Base-by-base conservation (phyloP, 2,113 vertebrate species). In the Elaphurus davidianus region DNA sequence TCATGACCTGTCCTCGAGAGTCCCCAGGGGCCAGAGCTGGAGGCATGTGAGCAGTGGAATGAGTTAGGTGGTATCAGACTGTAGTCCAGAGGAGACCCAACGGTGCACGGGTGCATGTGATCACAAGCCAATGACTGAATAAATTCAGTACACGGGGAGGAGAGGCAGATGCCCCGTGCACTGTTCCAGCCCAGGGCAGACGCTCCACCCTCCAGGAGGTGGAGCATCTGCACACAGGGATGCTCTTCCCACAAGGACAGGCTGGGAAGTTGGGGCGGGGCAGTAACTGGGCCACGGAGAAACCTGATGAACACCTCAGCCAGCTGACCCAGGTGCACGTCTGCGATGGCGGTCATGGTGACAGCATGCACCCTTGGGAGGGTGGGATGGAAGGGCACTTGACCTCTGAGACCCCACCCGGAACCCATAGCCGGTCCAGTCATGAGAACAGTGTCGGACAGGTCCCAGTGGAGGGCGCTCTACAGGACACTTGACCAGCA, bases 81-180 rank as follows among this genome's bases (percentile, higher is more conserved):
- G 7, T 11, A 25, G 50, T 5, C 6, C 36, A 45, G 1, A 16
- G n/a, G 19, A 6, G 15, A 36, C 1, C 1, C 0, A 16, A 6
- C 12, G 2, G 3, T 25, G 12, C 23, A 0, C 6, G 36, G n/a
- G 47, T 25, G 47, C 57, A 6, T 25, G 8, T 0, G 0, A 4
- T 40, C 3, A 6, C 11, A 25, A 47, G 43, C 30, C n/a, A 17
- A n/a, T 5, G 17, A 36, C 2, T 7, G 81, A 47, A 3, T 12
- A 7, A 9, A 7, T 30, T 14, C 8, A 14, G 3, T 25, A 2
- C 50, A n/a, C 0, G 0, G 28, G 52, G 50, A 10, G n/a, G 43
- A 43, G 43, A 25, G 55, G 27, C n/a, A 11, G 5, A 10, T 0
- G 13, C 67, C 12, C 52, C 19, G 2, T 17, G 43, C 87, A 33